Evolutionary conservation across 37 sponge, comb jelly and placozoan genomes (phyloP).

Genomic region (Eunapius fragilis): DNA sequence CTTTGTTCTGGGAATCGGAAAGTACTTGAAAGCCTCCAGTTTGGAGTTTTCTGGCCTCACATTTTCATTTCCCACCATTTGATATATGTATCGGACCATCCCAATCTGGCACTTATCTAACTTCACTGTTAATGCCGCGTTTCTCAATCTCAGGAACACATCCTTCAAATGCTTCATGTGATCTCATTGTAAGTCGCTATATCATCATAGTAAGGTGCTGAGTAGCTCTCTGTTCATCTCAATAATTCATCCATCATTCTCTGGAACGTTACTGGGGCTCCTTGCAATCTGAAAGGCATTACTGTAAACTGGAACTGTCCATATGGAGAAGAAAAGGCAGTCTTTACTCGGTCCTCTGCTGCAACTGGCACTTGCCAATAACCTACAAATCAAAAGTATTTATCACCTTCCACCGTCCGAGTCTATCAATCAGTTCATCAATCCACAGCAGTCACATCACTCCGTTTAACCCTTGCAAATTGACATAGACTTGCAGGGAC

Average conservation of each 20-base stretch:
- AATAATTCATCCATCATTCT: conserved; percentile 38
- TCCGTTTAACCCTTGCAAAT: conserved; percentile 42
- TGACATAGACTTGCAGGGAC: conserved; percentile 24
- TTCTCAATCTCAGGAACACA: conserved; percentile 8
- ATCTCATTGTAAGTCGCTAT: conserved; percentile 6
- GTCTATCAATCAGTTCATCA: conserved; percentile 38
- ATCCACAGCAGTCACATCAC: conserved; percentile 40
- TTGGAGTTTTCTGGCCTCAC: conserved; percentile 21
- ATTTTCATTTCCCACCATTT: conserved; percentile 6
- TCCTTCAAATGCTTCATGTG: conserved; percentile 10
- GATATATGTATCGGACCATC: conserved; percentile 7
- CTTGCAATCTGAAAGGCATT: conserved; percentile 72
- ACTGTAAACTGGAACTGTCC: conserved; percentile 57
- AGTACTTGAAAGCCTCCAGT: conserved; percentile 13
- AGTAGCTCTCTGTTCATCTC: background rate
- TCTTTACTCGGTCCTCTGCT: conserved; percentile 40
- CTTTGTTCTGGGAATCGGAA: conserved; percentile 40
- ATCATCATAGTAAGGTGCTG: conserved; percentile 30
- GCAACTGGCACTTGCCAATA: conserved; percentile 41
- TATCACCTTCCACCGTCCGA: conserved; percentile 19
- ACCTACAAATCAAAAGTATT: conserved; percentile 30
- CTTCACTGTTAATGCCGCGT: conserved; percentile 21
- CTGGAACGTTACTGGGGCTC: conserved; percentile 63
- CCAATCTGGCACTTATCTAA: conserved; percentile 19
- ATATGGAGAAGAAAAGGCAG: conserved; percentile 43